Evolutionary conservation across 1,140 invertebrate species (phyloP).

Genomic region (Drosophila parvula): DNA sequence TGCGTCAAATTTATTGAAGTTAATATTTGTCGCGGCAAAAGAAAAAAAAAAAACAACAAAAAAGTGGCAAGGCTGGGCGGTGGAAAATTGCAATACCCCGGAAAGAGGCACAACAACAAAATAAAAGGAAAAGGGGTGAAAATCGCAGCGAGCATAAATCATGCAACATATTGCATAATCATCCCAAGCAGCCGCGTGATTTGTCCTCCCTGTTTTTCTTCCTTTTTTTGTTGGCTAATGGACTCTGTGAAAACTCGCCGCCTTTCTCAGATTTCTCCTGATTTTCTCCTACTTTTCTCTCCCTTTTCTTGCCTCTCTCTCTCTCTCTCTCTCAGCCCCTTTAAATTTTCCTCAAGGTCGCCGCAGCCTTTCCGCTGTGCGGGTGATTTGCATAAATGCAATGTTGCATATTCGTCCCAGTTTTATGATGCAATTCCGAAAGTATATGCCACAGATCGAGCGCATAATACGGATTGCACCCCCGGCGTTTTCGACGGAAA

Average conservation of each 20-base stretch:
- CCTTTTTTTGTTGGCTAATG: constrained; percentile 19
- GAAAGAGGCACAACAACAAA: neutral
- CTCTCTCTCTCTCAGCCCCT: neutral
- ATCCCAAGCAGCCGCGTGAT: constrained; percentile 55
- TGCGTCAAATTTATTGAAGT: constrained; percentile 78
- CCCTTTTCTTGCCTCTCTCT: neutral
- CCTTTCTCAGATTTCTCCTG: constrained; percentile 2
- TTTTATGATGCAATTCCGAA: constrained; percentile 74
- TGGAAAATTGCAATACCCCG: constrained; percentile 41
- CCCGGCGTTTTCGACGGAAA: constrained; percentile 56
- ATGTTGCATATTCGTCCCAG: constrained; percentile 59
- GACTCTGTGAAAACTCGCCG: constrained; percentile 3
- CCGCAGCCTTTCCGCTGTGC: constrained; percentile 16
- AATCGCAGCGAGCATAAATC: constrained; percentile 70
- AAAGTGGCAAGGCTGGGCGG: constrained; percentile 3
- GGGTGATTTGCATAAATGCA: constrained; percentile 68
- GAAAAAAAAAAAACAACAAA: neutral
- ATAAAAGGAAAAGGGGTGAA: constrained; percentile 59
- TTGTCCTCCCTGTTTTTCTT: constrained; percentile 21
- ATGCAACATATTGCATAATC: constrained; percentile 84
- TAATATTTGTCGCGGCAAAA: constrained; percentile 74
- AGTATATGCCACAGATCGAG: constrained; percentile 4
- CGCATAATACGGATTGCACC: neutral
- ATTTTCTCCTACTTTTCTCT: neutral
- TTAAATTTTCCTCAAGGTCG: constrained; percentile 24